Percentiles rank a stretch among this genome's conserved stretches.
phyloP scores from a whole-genome alignment of 2,797 vertebrate genomes.

The Gallinago stenura region DNA sequence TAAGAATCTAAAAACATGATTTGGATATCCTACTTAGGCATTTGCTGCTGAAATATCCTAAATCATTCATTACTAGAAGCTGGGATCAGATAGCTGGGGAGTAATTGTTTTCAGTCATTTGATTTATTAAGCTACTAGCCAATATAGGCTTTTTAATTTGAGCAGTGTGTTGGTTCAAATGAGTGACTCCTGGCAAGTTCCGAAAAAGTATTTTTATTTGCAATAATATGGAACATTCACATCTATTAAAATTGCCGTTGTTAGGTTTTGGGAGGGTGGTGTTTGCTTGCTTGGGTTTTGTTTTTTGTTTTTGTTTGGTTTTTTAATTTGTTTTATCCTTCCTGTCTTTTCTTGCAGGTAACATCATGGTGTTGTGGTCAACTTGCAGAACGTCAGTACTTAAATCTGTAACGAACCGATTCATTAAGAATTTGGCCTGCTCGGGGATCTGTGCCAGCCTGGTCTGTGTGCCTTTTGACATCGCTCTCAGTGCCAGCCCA shows the following conservation, averaged over 20 bases:
- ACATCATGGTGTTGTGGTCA: slow-evolving; percentile 93
- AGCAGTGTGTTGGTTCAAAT: neutral
- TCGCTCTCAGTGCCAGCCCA: slow-evolving; percentile 89
- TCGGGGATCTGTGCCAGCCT: slow-evolving; percentile 94
- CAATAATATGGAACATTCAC: neutral
- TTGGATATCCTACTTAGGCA: neutral
- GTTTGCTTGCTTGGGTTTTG: neutral
- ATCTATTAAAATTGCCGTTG: neutral
- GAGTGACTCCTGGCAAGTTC: neutral
- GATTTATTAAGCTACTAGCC: neutral
- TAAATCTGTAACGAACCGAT: slow-evolving; percentile 94
- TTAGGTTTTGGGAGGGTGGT: neutral
- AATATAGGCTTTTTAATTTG: neutral
- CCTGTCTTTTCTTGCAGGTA: slow-evolving; percentile 81
- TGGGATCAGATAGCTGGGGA: neutral
- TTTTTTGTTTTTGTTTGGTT: too few species aligned
- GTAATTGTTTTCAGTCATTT: neutral
- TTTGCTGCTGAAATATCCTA: neutral
- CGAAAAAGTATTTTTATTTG: neutral
- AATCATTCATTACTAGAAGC: neutral
- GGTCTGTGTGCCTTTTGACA: slow-evolving; percentile 94
- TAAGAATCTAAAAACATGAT: neutral
- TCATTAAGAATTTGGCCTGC: slow-evolving; percentile 96
- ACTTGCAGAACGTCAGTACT: slow-evolving; percentile 93
- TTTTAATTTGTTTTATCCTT: slow-evolving; percentile 21